phyloP scores from a whole-genome alignment of 2,113 vertebrate species.

The Oncorhynchus kisutch region DNA sequence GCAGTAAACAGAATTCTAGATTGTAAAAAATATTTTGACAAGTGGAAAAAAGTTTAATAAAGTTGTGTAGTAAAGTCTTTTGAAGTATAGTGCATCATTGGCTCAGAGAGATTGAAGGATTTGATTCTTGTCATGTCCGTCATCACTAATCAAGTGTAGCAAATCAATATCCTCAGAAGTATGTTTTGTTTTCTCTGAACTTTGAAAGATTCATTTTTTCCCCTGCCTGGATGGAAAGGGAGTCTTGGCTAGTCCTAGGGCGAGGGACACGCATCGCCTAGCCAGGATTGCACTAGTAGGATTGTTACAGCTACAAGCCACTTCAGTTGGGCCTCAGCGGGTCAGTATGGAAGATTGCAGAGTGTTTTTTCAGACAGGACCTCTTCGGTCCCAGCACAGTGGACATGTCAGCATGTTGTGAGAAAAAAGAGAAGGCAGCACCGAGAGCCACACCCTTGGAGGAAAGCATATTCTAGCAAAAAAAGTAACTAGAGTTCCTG shows the following conservation, averaged over 20 bases:
- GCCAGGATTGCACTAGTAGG: conserved; percentile 55
- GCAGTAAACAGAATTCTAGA: conserved; percentile 66
- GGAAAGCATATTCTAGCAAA: conserved; percentile 91
- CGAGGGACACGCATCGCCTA: conserved; percentile 40
- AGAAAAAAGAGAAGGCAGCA: conserved; percentile 91
- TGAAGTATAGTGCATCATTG: conserved; percentile 75
- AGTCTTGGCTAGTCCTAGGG: conserved; percentile 55
- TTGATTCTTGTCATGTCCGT: conserved; percentile 48
- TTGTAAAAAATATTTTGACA: conserved; percentile 71
- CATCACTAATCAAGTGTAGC: conserved; percentile 52
- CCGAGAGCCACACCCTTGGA: conserved; percentile 86
- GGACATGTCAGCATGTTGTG: conserved; percentile 94
- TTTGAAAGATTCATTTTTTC: conserved; percentile 21
- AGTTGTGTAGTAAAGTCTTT: conserved; percentile 75
- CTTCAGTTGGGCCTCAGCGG: conserved; percentile 80
- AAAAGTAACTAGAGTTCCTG: conserved; percentile 90
- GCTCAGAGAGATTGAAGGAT: conserved; percentile 61
- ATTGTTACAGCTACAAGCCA: conserved; percentile 67
- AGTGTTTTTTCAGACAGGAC: conserved; percentile 90
- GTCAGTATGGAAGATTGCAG: conserved; percentile 88
- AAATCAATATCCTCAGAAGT: conserved; percentile 39
- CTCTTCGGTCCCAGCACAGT: conserved; percentile 89
- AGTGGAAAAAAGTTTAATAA: conserved; percentile 75
- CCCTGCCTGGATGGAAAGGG: conserved; percentile 41
- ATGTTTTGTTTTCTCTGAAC: conserved; percentile 10